A percentile compares a stretch with the other conserved stretches of the same genome.
These are phyloP conservation scores for Manacus vitellinus DNA, from an alignment of 2,113 vertebrate genomes.

Conservation along the genomic window DNA sequence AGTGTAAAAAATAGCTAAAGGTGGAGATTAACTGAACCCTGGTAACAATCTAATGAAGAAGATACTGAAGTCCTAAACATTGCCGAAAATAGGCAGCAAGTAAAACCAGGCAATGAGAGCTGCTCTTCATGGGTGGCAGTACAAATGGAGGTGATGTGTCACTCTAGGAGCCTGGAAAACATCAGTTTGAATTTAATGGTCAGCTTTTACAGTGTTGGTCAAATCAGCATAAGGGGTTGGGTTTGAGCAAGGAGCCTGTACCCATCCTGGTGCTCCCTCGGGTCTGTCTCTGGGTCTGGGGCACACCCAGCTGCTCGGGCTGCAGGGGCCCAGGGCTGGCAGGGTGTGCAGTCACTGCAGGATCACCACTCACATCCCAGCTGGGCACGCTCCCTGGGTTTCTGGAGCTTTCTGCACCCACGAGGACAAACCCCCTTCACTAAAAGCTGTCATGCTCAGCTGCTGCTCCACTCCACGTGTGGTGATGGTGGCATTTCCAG, in stretches of 20 bases:
- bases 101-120: neutral
- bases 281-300: neutral
- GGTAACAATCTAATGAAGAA: neutral
- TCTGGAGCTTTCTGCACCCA: neutral
- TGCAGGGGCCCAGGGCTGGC: neutral
- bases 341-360: neutral
- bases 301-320: rapidly evolving
- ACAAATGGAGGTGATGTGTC: neutral
- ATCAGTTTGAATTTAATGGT: neutral
- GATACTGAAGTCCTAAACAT: neutral
- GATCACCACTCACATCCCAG: neutral
- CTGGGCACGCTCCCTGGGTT: neutral
- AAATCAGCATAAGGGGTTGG: neutral
- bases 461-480: neutral
- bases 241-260: neutral
- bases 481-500: neutral
- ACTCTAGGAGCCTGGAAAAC: neutral
- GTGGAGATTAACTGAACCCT: neutral
- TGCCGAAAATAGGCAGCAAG: neutral
- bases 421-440: neutral
- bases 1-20: neutral
- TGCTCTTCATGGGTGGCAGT: neutral
- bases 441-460: neutral
- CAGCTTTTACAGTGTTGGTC: neutral
- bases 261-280: neutral